Evolutionary conservation across 1,140 invertebrate genomes (phyloP), one percentile per base, ranked within the genome.

Genomic region (Argopecten irradians): DNA sequence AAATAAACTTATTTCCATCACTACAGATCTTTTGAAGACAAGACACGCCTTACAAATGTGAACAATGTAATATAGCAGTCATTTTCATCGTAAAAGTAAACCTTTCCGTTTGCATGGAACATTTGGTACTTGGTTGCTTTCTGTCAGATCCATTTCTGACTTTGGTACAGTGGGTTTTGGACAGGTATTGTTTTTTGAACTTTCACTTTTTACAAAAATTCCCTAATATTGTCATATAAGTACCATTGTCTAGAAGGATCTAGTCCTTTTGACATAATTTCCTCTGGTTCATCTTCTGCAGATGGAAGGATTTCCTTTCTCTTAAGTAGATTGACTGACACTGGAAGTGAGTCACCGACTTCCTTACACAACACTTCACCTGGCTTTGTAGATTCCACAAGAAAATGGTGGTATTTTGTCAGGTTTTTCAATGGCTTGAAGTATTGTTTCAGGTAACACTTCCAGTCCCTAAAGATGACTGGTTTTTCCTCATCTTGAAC

Each of bases 361-460:
- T 83, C 84, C 41, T 89, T 89, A 36, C 84, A 86, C 0, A 41
- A 33, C 82, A 89, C 84, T 28, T 1, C 9, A 14, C 88, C 85
- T 22, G 85, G 88, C 14, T 86, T 43, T 7, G n/a, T 36, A 34
- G 88, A 39, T 34, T 86, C 46, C 83, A 89, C 9, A 32, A 34
- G 36, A 34, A 91, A 88, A 84, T 92, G 87, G 46, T 91, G 89
- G 41, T 87, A 86, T 22, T 84, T 88, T 28, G 85, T 91, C 3
- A 93, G 90, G n/a, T 90, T 87, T 19, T 89, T 83, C 36, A 91
- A 16, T 19, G 86, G 82, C 55, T 88, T 88, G 34, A 91, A 93
- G 34, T 39, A 91, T 0, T 82, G 85, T 34, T 85, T 55, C 9
- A 92, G 86, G 46, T 87, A 91, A 16, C 34, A 33, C 41, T 88